Evolutionary conservation across 64 coral and sea anemone species (phyloP).

Genomic region (Dendrophyllia cribrosa): DNA sequence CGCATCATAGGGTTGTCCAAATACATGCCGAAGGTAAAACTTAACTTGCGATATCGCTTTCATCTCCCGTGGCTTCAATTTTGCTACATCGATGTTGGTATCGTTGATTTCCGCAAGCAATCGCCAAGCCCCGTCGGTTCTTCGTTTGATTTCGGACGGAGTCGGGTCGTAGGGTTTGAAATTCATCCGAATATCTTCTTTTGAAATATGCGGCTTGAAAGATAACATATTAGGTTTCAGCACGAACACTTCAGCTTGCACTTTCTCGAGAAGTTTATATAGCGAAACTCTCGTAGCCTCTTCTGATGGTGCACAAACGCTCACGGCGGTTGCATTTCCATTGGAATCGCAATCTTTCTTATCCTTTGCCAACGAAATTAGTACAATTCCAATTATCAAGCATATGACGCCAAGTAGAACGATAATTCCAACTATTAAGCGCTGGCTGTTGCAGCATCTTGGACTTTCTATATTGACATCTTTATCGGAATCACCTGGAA

Average conservation of each 20-base stretch:
- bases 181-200: constrained; percentile 18
- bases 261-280: constrained; percentile 59
- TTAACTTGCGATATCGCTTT: constrained; percentile 80
- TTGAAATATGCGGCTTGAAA: neutral
- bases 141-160: constrained; percentile 62
- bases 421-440: constrained; percentile 67
- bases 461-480: constrained; percentile 22
- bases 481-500: neutral
- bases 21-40: constrained; percentile 75
- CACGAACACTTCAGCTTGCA: constrained; percentile 29
- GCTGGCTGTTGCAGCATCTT: constrained; percentile 23
- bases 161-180: constrained; percentile 69
- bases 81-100: constrained; percentile 45
- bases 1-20: constrained; percentile 61
- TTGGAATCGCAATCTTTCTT: neutral
- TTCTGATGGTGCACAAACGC: constrained; percentile 54
- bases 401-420: constrained; percentile 77
- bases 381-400: constrained; percentile 69
- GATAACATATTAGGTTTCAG: constrained; percentile 54
- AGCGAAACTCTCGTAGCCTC: constrained; percentile 66
- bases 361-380: constrained; percentile 64
- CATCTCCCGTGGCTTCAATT: constrained; percentile 70
- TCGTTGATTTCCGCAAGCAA: constrained; percentile 67
- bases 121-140: constrained; percentile 58
- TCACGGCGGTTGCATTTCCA: neutral